Conservation (phyloP, 2,113 vertebrate species). For the Rhinogobius similis region DNA sequence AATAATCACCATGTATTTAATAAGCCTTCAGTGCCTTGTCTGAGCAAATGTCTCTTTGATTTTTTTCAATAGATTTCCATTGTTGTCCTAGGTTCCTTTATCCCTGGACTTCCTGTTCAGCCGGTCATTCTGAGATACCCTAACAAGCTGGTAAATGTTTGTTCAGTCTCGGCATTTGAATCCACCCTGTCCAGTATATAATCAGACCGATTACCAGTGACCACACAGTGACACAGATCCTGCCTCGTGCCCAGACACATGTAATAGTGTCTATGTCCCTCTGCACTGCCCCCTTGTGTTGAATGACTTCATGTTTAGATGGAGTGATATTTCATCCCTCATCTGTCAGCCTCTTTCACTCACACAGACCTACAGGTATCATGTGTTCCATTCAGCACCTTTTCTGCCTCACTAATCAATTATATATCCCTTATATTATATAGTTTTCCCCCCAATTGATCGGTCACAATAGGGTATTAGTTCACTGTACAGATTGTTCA, state of each 20-base stretch:
- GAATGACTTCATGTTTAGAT: constrained; percentile 59
- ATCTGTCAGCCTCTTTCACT: neutral
- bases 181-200: neutral
- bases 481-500: constrained; percentile 9
- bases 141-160: constrained; percentile 86
- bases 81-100: constrained; percentile 85
- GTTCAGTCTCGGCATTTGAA: neutral
- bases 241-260: neutral
- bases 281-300: constrained; percentile 30
- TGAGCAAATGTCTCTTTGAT: neutral
- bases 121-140: constrained; percentile 91
- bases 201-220: neutral
- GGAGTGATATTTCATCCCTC: constrained; percentile 70
- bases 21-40: neutral
- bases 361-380: constrained; percentile 35
- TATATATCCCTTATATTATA: constrained; percentile 43
- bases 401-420: constrained; percentile 37
- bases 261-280: constrained; percentile 32
- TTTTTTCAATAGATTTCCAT: constrained; percentile 2
- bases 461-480: neutral
- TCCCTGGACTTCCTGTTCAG: constrained; percentile 93
- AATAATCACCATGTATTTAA: neutral
- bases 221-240: constrained; percentile 4
- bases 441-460: constrained; percentile 36
- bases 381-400: constrained; percentile 44